These are phyloP conservation scores for Tachina grossa DNA, from an alignment of 2,888 invertebrate species.

Conservation along the genomic window DNA sequence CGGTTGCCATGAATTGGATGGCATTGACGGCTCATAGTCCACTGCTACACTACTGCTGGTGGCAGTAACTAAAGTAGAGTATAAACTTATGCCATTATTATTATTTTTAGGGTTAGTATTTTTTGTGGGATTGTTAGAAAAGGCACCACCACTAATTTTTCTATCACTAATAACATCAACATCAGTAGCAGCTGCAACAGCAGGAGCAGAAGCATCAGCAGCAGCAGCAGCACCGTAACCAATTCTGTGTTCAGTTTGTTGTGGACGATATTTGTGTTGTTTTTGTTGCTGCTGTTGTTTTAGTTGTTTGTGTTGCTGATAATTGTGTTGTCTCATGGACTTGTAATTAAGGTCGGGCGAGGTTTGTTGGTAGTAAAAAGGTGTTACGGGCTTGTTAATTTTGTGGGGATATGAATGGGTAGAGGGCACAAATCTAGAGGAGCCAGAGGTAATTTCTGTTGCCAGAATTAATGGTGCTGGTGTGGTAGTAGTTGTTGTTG, in stretches of 20 bases:
- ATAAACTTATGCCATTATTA: slow-evolving; percentile 19
- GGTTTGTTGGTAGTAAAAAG: slow-evolving; percentile 22
- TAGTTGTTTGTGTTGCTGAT: slow-evolving; percentile 65
- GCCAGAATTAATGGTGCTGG: slow-evolving; percentile 10
- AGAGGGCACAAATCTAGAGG: slow-evolving; percentile 37
- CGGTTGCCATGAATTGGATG: slow-evolving; percentile 78
- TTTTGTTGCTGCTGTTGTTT: slow-evolving; percentile 47
- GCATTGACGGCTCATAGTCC: slow-evolving; percentile 64
- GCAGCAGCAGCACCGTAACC: slow-evolving; percentile 76
- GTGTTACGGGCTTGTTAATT: slow-evolving; percentile 68
- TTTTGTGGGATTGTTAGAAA: slow-evolving; percentile 25
- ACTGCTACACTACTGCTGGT: neutral
- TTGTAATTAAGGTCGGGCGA: slow-evolving; percentile 22
- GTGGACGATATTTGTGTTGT: slow-evolving; percentile 69
- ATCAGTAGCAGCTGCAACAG: slow-evolving; percentile 72
- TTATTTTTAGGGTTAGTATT: slow-evolving; percentile 27
- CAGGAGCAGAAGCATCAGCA: slow-evolving; percentile 66
- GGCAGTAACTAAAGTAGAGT: slow-evolving; percentile 17
- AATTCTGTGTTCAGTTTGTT: slow-evolving; percentile 76
- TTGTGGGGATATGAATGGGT: slow-evolving; percentile 62
- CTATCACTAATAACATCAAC: slow-evolving; percentile 60
- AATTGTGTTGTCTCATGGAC: slow-evolving; percentile 13
- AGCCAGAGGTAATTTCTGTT: slow-evolving; percentile 54
- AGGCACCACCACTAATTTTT: slow-evolving; percentile 55
- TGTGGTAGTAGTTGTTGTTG: slow-evolving; percentile 59